These are phyloP conservation scores for Nymphalis c-album DNA, from an alignment of 2,888 invertebrate species.

Conservation along the genomic window DNA sequence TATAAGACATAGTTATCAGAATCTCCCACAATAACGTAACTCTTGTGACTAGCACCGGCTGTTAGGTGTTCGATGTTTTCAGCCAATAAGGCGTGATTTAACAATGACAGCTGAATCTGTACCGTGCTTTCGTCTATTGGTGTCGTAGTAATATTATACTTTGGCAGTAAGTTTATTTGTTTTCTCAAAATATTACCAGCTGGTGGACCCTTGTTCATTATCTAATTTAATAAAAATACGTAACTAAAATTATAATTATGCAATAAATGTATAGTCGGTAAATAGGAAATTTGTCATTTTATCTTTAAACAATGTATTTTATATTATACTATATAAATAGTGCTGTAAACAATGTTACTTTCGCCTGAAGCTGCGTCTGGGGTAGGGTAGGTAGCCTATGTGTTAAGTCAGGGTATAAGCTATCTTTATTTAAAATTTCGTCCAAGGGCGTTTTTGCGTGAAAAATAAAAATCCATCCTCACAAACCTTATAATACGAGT, in stretches of 20 bases:
- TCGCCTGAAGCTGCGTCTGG: no score
- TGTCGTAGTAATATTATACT: slow-evolving; percentile 77
- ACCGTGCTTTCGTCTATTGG: slow-evolving; percentile 59
- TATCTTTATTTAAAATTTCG: no score
- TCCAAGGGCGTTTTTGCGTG: no score
- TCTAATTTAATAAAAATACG: slow-evolving; percentile 63
- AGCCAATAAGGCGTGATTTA: slow-evolving; percentile 70
- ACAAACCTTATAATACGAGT: no score
- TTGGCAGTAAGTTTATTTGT: slow-evolving; percentile 83
- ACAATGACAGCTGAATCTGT: slow-evolving; percentile 57
- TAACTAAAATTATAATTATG: not conserved
- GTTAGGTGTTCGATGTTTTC: slow-evolving; percentile 70
- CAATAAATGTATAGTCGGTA: no score
- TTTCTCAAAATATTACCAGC: slow-evolving; percentile 85
- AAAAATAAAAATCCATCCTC: no score
- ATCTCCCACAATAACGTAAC: slow-evolving; percentile 84
- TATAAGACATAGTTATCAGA: slow-evolving; percentile 82
- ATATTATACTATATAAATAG: no score
- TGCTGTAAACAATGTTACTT: no score
- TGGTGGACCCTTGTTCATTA: slow-evolving; percentile 87
- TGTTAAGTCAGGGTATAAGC: no score
- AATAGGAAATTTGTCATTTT: no score
- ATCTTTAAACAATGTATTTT: no score
- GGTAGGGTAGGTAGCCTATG: no score
- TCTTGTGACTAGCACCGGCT: slow-evolving; percentile 75